Evolutionary conservation across 2,888 invertebrate genomes (phyloP), one percentile per base, ranked within the genome.

Genomic region (Tetranychus piercei): DNA sequence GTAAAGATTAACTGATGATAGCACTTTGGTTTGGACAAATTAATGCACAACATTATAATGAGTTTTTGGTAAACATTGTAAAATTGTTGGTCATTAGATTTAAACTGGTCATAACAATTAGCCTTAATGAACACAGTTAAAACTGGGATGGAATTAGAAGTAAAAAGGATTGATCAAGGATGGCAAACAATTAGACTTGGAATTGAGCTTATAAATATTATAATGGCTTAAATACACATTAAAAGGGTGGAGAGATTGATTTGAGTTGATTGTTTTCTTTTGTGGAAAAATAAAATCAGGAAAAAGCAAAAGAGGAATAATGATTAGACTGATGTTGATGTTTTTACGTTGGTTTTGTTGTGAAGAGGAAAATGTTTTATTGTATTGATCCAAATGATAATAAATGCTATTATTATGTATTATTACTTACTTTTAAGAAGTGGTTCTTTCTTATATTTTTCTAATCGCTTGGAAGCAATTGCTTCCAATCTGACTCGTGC

Each of bases 391-490:
- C 15, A 43, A 23, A 72, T 72, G 20, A 69, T 69, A 69, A 22
- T 69, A 69, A 5, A 20, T 55, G 55, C 11, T 7, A 55, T 34
- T 71, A 18, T 44, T 71, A 9, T 8, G 15, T 15, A 64, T 64
- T 44, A 64, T n/a, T 18, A 74, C 83, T 83, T 85, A 92, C 93
- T 92, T 88, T 92, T 92, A 83, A 92, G 92, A 77, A 92, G 86
- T 74, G 92, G 94, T 78, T 92, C 92, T 83, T 91, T 91, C 85
- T 94, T 94, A 85, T 95, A 95, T 85, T 95, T 95, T 86, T 95
- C 94, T 81, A 97, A 87, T 83, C 96, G 88, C 85, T 95, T 95
- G 81, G 94, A 94, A 77, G 96, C 96, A 81, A 97, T 95, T 77
- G 95, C 92, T 84, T 96, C 96, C 75, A 97, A 87, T 78, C 95